Evolutionary conservation across 2,113 vertebrate species (phyloP).

Genomic region (Peromyscus maniculatus): DNA sequence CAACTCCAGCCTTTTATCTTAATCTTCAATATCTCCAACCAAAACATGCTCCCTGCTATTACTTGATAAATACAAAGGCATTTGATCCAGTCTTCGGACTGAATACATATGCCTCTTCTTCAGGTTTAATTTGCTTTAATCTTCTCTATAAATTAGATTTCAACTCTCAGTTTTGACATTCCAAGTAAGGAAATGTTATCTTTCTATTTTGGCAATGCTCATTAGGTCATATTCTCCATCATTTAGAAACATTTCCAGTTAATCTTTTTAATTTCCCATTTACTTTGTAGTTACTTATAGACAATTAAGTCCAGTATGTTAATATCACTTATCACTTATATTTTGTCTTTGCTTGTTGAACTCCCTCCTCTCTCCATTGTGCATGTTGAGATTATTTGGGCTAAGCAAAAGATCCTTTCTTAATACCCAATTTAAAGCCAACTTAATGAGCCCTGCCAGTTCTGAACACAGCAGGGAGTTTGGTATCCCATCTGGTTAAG

Average conservation of each 20-base stretch:
- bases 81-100: neutral
- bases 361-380: slow-evolving; percentile 79
- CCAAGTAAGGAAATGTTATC: slow-evolving; percentile 54
- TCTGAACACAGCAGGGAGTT: slow-evolving; percentile 81
- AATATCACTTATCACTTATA: slow-evolving; percentile 83
- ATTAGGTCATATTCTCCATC: slow-evolving; percentile 71
- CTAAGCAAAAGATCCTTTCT: slow-evolving; percentile 83
- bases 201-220: slow-evolving; percentile 59
- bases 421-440: slow-evolving; percentile 85
- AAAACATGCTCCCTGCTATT: neutral
- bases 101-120: neutral
- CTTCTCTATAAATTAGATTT: slow-evolving; percentile 55
- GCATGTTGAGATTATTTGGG: slow-evolving; percentile 85
- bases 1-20: neutral
- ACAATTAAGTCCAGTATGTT: slow-evolving; percentile 84
- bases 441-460: slow-evolving; percentile 84
- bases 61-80: neutral
- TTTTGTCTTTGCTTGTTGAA: slow-evolving; percentile 72
- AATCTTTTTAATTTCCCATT: slow-evolving; percentile 85
- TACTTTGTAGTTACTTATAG: slow-evolving; percentile 84
- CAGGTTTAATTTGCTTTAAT: slow-evolving; percentile 52
- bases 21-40: slow-evolving; percentile 1
- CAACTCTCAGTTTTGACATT: slow-evolving; percentile 44
- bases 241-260: slow-evolving; percentile 80
- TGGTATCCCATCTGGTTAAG: slow-evolving; percentile 85